These are phyloP conservation scores for Hyla sarda DNA, from an alignment of 2,113 vertebrate genomes.

Conservation along the genomic window DNA sequence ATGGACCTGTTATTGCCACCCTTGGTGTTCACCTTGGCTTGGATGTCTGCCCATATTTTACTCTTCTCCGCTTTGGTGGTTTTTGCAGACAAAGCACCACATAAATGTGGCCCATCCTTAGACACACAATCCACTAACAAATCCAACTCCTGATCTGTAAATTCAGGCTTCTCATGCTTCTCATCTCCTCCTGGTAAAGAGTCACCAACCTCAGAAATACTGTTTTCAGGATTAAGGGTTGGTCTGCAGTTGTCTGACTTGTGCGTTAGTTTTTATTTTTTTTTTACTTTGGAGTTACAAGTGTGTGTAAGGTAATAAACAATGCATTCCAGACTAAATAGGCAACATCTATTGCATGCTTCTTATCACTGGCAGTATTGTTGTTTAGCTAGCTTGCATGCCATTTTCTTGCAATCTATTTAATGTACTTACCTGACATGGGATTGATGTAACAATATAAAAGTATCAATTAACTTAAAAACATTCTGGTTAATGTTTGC, in stretches of 20 bases:
- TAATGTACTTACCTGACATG: neutral
- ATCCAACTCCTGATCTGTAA: slow-evolving; percentile 47
- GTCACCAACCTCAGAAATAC: slow-evolving; percentile 50
- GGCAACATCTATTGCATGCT: neutral
- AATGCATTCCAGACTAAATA: neutral
- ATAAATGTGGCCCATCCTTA: slow-evolving; percentile 43
- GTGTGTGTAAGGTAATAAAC: neutral
- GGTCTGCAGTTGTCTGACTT: slow-evolving; percentile 5
- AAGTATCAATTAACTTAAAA: neutral
- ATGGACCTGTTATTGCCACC: slow-evolving; percentile 53
- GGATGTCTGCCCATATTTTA: slow-evolving; percentile 57
- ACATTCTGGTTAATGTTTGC: neutral
- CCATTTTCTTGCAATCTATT: neutral
- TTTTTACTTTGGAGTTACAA: slow-evolving; percentile 23
- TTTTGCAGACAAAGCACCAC: slow-evolving; percentile 49
- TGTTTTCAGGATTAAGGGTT: slow-evolving; percentile 28
- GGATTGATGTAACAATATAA: neutral
- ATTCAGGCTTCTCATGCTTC: slow-evolving; percentile 54
- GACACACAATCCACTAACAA: slow-evolving; percentile 54
- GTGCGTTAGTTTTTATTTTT: slow-evolving; percentile 43
- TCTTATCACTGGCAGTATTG: neutral
- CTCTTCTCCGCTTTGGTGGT: slow-evolving; percentile 57
- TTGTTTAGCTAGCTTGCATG: neutral
- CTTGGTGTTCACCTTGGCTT: slow-evolving; percentile 50
- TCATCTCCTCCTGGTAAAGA: slow-evolving; percentile 57